phyloP scores from a whole-genome alignment of 2,797 vertebrate species.

The Sebastes cheni region DNA sequence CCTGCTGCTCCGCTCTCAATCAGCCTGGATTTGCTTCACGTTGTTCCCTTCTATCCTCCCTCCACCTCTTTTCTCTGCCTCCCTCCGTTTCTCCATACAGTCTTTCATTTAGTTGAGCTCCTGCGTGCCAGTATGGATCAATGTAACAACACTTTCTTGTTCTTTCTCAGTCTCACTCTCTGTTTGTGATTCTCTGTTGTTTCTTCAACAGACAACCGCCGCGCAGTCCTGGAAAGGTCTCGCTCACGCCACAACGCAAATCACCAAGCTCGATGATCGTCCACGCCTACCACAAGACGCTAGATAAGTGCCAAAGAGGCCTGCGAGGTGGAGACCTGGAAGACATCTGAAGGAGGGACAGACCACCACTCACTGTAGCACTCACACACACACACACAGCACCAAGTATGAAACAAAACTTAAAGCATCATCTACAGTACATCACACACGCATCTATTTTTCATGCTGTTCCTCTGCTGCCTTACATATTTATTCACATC shows the following conservation, averaged over 20 bases:
- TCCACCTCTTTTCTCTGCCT: conserved; percentile 32
- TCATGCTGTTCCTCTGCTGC: conserved; percentile 50
- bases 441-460: conserved; percentile 43
- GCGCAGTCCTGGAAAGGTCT: conserved; percentile 93
- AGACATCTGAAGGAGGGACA: conserved; percentile 56
- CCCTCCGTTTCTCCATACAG: conserved; percentile 43
- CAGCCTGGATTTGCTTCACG: conserved; percentile 53
- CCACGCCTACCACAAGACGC: conserved; percentile 70
- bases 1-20: conserved; percentile 62
- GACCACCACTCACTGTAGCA: conserved; percentile 41
- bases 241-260: conserved; percentile 93
- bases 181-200: conserved; percentile 21
- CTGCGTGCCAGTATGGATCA: conserved; percentile 47
- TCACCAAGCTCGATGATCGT: conserved; percentile 88
- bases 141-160: conserved; percentile 57
- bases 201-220: conserved; percentile 89
- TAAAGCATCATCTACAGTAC: conserved; percentile 6
- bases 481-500: conserved; percentile 77
- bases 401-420: conserved; percentile 16
- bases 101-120: conserved; percentile 55
- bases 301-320: conserved; percentile 89
- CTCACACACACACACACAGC: conserved; percentile 27
- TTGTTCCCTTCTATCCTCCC: conserved; percentile 22
- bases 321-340: conserved; percentile 58
- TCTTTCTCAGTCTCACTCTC: conserved; percentile 70